Conservation (phyloP, 2,113 vertebrate genomes). For the Okapia johnstoni region DNA sequence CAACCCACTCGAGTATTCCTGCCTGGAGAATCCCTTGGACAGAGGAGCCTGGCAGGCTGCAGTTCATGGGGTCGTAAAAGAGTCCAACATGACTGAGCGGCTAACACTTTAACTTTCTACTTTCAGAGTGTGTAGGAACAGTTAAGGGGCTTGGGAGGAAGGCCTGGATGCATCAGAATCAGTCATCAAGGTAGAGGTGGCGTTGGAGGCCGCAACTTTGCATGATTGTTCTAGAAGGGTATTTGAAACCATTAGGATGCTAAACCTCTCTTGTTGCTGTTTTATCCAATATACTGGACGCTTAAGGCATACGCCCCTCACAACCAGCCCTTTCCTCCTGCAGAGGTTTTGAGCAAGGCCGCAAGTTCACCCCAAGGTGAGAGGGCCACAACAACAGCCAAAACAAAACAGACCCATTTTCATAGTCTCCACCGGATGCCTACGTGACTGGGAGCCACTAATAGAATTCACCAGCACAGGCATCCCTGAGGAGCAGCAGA, state of each 20-base stretch:
- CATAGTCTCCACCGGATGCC: background rate
- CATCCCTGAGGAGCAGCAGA: background rate
- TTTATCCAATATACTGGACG: background rate
- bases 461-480: background rate
- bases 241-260: background rate
- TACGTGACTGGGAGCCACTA: background rate
- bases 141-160: background rate
- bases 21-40: background rate
- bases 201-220: background rate
- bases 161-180: background rate
- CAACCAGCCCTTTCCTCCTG: background rate
- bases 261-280: background rate
- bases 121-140: background rate
- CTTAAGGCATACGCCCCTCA: background rate
- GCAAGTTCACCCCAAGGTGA: background rate
- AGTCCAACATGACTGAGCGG: background rate
- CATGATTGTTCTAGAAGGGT: background rate
- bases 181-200: background rate
- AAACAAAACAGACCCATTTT: background rate
- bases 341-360: background rate
- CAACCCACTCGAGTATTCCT: background rate
- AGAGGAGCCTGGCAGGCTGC: background rate
- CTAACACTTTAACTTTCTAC: background rate
- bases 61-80: background rate
- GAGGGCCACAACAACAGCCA: background rate